Evolutionary conservation across 2,888 invertebrate species (phyloP).

Genomic region (Eutolmus rufibarbis): DNA sequence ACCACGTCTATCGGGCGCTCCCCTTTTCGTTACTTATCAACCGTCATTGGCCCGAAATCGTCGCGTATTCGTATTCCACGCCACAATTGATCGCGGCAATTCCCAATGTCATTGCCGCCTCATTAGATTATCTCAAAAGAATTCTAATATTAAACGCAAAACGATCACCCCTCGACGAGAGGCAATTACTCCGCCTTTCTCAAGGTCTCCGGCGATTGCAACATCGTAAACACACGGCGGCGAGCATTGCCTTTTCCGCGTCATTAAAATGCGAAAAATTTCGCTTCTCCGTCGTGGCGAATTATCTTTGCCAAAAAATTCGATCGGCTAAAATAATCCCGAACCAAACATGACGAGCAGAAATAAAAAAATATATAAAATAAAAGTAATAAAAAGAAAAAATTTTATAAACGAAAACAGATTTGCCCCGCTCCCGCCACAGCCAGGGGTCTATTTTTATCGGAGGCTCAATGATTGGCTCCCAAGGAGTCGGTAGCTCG

Average conservation of each 20-base stretch:
- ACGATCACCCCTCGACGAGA: constrained; percentile 5
- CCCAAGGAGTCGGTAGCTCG: not conserved
- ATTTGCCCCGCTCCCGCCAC: not conserved
- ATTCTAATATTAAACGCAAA: constrained; percentile 21
- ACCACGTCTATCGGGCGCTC: not conserved
- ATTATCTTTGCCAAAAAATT: constrained; percentile 16
- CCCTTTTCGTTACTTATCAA: not conserved
- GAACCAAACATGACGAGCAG: not conserved
- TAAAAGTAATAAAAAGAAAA: not conserved
- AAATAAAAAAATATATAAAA: not conserved
- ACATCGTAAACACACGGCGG: constrained; percentile 15
- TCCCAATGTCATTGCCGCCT: constrained; percentile 23
- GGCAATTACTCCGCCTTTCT: constrained; percentile 11
- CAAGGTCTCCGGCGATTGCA: constrained; percentile 18
- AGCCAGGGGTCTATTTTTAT: constrained; percentile 17
- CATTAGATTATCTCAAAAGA: constrained; percentile 25
- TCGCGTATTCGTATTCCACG: not conserved
- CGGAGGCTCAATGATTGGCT: constrained; percentile 26
- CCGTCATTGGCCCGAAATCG: not conserved
- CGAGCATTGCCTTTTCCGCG: constrained; percentile 38
- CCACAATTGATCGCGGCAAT: not conserved
- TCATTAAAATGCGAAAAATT: constrained; percentile 33
- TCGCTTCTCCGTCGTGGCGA: constrained; percentile 14
- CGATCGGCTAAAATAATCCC: constrained; percentile 11
- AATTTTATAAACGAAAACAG: constrained; percentile 25